A percentile compares a stretch with the other conserved stretches of the same genome.
Evolutionary conservation across 2,797 vertebrate species (phyloP).

Genomic region (Hemibagrus guttatus): DNA sequence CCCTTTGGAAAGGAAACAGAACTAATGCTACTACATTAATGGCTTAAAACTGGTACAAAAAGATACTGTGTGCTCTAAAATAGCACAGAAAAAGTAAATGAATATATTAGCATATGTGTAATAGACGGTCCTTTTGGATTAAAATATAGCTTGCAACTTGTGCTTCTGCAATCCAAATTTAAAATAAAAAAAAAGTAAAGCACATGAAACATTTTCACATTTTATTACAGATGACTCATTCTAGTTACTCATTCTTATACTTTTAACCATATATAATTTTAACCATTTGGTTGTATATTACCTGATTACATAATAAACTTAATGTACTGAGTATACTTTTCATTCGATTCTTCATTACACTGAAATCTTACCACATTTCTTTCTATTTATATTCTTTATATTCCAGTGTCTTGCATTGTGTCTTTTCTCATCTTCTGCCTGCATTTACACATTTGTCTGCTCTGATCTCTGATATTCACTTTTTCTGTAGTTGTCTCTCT

Average conservation of each 20-base stretch:
- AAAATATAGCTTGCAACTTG: no score
- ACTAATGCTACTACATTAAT: not conserved
- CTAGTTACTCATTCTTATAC: not conserved
- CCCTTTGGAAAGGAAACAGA: not conserved
- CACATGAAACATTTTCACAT: no score
- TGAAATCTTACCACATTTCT: not conserved
- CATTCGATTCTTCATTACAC: not conserved
- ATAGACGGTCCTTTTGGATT: not conserved
- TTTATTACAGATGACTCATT: not conserved
- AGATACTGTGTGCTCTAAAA: not conserved
- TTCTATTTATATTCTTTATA: not conserved
- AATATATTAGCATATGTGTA: not conserved
- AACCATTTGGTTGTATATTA: not conserved
- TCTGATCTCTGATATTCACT: not conserved
- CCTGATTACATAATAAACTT: not conserved
- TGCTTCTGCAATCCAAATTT: not conserved
- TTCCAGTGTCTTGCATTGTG: not conserved
- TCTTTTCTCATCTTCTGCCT: not conserved
- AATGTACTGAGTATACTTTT: not conserved
- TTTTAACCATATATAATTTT: no score
- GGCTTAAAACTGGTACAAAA: not conserved
- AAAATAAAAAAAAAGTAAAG: not conserved
- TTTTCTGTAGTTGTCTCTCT: not conserved
- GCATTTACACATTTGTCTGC: not conserved
- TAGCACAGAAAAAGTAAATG: not conserved